Evolutionary conservation across 1,140 invertebrate species (phyloP).

Genomic region (Drosophila elegans): DNA sequence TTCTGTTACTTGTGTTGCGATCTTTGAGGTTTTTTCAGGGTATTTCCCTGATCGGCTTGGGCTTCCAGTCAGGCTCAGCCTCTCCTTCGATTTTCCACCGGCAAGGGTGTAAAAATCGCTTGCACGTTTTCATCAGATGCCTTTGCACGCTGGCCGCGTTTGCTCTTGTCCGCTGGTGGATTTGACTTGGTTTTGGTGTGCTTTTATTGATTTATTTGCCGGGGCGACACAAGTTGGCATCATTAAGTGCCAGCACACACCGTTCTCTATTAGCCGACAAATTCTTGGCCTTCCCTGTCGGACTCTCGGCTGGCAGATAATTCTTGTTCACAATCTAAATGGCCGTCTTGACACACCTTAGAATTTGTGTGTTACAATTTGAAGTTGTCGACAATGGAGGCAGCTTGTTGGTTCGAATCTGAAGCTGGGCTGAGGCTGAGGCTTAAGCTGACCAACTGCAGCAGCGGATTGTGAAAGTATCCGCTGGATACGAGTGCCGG

Average conservation of each 20-base stretch:
- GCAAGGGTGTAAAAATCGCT: conserved; percentile 42
- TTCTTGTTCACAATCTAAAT: conserved; percentile 83
- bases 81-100: conserved; percentile 11
- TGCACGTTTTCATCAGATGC: conserved; percentile 36
- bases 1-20: neutral
- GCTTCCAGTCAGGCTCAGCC: neutral
- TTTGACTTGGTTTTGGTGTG: conserved; percentile 20
- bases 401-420: conserved; percentile 19
- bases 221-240: conserved; percentile 77
- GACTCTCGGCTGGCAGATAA: conserved; percentile 64
- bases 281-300: conserved; percentile 83
- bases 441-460: conserved; percentile 69
- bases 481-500: conserved; percentile 48
- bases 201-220: conserved; percentile 67
- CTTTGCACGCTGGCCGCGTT: conserved; percentile 23
- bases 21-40: neutral
- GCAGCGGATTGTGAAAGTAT: conserved; percentile 78
- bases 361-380: conserved; percentile 84
- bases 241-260: conserved; percentile 77
- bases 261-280: conserved; percentile 83
- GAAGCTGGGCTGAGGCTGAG: too few species aligned
- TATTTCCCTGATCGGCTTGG: neutral
- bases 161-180: conserved; percentile 2
- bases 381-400: conserved; percentile 80
- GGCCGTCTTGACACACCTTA: conserved; percentile 80